Evolutionary conservation across 2,888 invertebrate genomes (phyloP).

Genomic region (Hyalella azteca): DNA sequence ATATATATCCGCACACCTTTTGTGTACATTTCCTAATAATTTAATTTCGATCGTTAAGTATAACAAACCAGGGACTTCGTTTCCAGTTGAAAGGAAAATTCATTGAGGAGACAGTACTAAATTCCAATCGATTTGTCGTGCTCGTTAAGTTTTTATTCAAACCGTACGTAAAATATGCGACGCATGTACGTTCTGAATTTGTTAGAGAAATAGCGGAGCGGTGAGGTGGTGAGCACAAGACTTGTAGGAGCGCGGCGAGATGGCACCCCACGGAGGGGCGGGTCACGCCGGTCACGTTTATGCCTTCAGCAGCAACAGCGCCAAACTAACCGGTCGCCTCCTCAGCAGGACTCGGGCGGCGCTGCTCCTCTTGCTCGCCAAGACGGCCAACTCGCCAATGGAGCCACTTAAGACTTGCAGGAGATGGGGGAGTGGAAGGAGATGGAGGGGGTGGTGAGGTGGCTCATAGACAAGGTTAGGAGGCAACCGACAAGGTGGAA

Average conservation of each 20-base stretch:
- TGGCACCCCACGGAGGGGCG: constrained; percentile 34
- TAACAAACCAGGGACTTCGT: not conserved
- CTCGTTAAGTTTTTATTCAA: constrained; percentile 17
- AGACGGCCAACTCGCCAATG: constrained; percentile 27
- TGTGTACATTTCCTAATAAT: not conserved
- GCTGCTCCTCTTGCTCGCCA: constrained; percentile 1
- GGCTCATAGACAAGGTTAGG: constrained; percentile 26
- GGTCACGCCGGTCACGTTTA: constrained; percentile 36
- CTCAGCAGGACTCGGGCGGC: constrained; percentile 30
- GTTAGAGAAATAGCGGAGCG: not conserved
- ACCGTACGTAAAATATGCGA: not conserved
- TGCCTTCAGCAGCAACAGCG: constrained; percentile 37
- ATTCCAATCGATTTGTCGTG: not conserved
- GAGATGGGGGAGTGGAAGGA: constrained; percentile 13
- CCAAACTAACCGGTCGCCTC: constrained; percentile 37
- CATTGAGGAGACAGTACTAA: not conserved
- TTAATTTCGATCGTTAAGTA: constrained; percentile 21
- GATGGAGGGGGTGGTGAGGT: not conserved
- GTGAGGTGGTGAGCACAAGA: not conserved
- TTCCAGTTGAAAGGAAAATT: constrained; percentile 6
- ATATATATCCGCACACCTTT: constrained; percentile 7
- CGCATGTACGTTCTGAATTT: not conserved
- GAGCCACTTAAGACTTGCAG: constrained; percentile 25
- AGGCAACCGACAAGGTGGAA: constrained; percentile 33
- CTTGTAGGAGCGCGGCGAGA: not conserved